phyloP scores from a whole-genome alignment of 2,113 vertebrate species.

The Nothocercus julius region DNA sequence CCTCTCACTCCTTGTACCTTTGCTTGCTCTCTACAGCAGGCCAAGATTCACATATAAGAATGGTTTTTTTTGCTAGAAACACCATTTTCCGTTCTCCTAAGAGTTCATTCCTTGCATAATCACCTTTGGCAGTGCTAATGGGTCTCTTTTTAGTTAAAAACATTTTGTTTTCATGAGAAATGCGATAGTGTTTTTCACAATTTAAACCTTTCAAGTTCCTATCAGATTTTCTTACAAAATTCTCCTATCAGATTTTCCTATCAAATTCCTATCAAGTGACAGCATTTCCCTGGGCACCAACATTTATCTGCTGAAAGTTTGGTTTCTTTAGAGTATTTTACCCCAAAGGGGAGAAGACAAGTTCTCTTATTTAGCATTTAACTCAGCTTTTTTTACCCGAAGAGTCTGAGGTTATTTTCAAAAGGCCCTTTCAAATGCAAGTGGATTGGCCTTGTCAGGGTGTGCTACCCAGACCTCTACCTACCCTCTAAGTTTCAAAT shows the following conservation, averaged over 20 bases:
- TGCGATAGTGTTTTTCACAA: neutral
- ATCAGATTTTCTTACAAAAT: no score
- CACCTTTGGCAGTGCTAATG: neutral
- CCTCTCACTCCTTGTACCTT: neutral
- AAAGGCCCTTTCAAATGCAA: neutral
- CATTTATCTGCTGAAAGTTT: neutral
- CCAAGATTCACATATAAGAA: neutral
- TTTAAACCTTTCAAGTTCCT: neutral
- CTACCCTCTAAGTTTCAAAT: neutral
- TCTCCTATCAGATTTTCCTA: neutral
- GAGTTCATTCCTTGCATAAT: neutral
- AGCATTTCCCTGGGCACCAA: neutral
- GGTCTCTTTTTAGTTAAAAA: neutral
- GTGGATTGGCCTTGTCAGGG: neutral
- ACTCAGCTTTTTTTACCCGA: neutral
- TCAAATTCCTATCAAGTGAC: neutral
- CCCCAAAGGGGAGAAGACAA: neutral
- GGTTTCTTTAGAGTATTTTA: neutral
- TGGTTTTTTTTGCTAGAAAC: neutral
- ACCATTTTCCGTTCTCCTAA: neutral
- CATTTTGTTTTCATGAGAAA: neutral
- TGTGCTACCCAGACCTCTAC: neutral
- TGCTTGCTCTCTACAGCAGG: neutral
- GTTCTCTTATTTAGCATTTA: neutral
- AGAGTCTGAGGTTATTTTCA: neutral